Conservation (phyloP, 2,797 vertebrate genomes). For the Silurus aristotelis region DNA sequence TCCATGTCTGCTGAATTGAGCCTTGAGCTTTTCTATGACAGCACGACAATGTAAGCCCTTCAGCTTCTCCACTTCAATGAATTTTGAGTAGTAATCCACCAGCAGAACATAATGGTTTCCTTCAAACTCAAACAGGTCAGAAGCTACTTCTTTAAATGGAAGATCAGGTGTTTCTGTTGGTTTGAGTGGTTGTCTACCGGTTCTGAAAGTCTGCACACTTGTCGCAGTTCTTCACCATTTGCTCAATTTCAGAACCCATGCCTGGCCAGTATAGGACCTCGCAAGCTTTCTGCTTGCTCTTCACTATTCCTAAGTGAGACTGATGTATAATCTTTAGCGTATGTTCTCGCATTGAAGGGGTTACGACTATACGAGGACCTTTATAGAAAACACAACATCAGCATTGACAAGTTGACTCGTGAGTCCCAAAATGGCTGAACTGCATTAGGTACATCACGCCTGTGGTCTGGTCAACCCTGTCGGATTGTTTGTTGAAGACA, state of each 20-base stretch:
- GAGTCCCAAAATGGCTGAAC: slow-evolving; percentile 44
- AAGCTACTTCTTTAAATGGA: background rate
- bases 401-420: slow-evolving; percentile 12
- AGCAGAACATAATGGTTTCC: no score
- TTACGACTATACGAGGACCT: slow-evolving; percentile 28
- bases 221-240: background rate
- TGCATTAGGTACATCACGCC: background rate
- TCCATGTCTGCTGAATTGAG: no score
- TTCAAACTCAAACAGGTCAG: no score
- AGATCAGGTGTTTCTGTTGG: background rate
- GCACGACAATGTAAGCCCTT: no score
- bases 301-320: background rate
- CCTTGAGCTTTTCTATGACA: no score
- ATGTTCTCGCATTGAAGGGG: slow-evolving; percentile 18
- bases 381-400: slow-evolving; percentile 34
- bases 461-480: background rate
- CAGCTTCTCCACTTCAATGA: no score
- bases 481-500: background rate
- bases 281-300: no score
- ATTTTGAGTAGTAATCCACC: no score
- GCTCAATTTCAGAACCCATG: no score
- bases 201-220: slow-evolving; percentile 11
- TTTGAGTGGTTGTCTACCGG: background rate
- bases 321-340: slow-evolving; percentile 23
- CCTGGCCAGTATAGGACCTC: no score